A percentile compares a stretch with the other conserved stretches of the same genome.
These are phyloP conservation scores for Empidonax alnorum DNA, from an alignment of 2,113 vertebrate species.

Conservation along the genomic window DNA sequence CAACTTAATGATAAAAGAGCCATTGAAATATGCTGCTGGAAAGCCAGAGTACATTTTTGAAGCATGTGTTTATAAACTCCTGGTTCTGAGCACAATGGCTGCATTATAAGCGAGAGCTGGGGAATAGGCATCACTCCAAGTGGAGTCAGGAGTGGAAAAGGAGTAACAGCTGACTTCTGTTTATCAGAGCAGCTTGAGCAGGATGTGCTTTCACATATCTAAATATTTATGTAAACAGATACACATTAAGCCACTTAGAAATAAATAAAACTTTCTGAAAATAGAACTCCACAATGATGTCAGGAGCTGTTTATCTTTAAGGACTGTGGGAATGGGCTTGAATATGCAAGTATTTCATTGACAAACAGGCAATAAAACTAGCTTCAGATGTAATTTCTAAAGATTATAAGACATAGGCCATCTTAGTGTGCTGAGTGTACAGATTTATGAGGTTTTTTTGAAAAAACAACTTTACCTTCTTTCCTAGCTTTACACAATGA, in stretches of 20 bases:
- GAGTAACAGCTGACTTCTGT: slow-evolving; percentile 61
- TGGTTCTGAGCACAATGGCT: slow-evolving; percentile 56
- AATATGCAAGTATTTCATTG: slow-evolving; percentile 55
- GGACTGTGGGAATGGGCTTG: slow-evolving; percentile 49
- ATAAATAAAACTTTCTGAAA: slow-evolving; percentile 68
- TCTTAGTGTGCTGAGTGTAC: neutral
- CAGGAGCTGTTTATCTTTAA: slow-evolving; percentile 62
- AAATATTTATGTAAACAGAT: slow-evolving; percentile 73
- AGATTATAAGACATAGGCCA: neutral
- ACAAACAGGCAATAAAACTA: neutral
- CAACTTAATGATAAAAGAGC: slow-evolving; percentile 37
- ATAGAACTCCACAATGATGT: slow-evolving; percentile 65
- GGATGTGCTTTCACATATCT: slow-evolving; percentile 58
- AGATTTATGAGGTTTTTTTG: neutral
- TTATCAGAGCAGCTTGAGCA: slow-evolving; percentile 55
- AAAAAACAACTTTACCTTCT: neutral
- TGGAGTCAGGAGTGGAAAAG: neutral
- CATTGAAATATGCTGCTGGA: slow-evolving; percentile 56
- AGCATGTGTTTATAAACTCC: slow-evolving; percentile 62
- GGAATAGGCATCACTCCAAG: slow-evolving; percentile 45
- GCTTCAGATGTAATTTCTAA: slow-evolving; percentile 35
- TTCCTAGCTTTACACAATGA: neutral
- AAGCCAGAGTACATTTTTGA: slow-evolving; percentile 38
- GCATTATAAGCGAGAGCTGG: slow-evolving; percentile 26
- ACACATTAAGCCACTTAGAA: slow-evolving; percentile 63